A percentile compares a stretch with the other conserved stretches of the same genome.
Evolutionary conservation across 23 tunicate genomes (phyloP).

Genomic region (Trididemnum miniatum): DNA sequence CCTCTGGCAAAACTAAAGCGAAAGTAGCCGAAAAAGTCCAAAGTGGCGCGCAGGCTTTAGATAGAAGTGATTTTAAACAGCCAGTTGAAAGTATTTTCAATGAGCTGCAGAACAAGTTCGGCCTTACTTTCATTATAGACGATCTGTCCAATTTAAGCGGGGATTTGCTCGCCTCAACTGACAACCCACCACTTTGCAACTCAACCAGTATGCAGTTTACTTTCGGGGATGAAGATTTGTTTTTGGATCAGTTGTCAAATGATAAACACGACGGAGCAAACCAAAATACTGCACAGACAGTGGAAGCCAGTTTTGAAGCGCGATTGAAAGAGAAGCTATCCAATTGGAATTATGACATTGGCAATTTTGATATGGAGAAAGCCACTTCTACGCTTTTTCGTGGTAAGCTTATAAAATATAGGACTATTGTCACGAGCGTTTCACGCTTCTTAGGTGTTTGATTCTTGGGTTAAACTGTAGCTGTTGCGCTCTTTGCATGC

Average conservation of each 20-base stretch:
- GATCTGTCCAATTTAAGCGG: neutral
- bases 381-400: neutral
- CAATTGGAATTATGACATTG: neutral
- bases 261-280: neutral
- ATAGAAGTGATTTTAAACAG: neutral
- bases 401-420: conserved; percentile 9
- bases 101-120: neutral
- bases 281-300: neutral
- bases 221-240: neutral
- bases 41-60: neutral
- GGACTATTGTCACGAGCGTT: no score
- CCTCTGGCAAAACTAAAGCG: neutral
- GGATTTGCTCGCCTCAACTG: neutral
- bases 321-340: neutral
- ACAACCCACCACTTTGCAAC: neutral
- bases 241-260: neutral
- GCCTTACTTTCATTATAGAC: neutral
- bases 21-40: neutral
- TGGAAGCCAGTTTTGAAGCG: neutral
- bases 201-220: neutral
- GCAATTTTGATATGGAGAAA: conserved; percentile 8
- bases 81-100: neutral
- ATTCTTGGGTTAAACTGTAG: no score
- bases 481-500: no score
- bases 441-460: no score